These are phyloP conservation scores for Mungos mungo DNA, from an alignment of 2,113 vertebrate genomes.

Conservation along the genomic window DNA sequence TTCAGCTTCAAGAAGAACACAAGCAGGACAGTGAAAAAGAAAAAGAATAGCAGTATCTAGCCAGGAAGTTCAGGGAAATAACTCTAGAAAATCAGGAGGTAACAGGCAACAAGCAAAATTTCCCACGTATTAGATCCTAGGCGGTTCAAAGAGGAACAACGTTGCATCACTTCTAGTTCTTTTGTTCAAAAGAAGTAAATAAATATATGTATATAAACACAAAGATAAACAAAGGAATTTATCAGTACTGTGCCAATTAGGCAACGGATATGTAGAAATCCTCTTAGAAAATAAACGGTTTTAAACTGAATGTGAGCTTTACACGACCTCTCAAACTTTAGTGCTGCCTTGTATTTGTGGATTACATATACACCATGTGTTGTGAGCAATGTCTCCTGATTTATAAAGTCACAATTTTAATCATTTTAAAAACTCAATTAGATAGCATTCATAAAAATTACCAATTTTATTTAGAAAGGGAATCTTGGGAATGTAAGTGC, in stretches of 20 bases:
- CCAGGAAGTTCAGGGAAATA: neutral
- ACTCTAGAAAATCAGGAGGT: neutral
- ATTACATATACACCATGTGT: neutral
- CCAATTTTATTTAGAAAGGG: constrained; percentile 21
- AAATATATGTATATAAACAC: neutral
- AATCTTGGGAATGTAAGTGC: neutral
- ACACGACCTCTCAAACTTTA: neutral
- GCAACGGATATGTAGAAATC: neutral
- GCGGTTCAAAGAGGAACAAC: neutral
- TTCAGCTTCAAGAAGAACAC: neutral
- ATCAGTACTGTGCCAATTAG: neutral
- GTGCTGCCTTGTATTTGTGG: neutral
- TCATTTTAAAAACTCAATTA: neutral
- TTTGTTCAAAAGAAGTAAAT: neutral
- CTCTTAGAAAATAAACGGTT: neutral
- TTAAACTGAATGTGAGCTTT: constrained; percentile 13
- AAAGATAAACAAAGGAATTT: neutral
- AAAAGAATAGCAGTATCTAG: neutral
- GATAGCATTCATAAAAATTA: neutral
- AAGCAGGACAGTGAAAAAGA: neutral
- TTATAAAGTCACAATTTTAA: neutral
- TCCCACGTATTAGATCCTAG: neutral
- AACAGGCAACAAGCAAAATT: neutral
- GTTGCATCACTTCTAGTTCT: neutral
- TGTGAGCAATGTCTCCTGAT: neutral